Evolutionary conservation across 2,113 vertebrate species (phyloP), one percentile per base, ranked within the genome.

Genomic region (Tyrannus savana): DNA sequence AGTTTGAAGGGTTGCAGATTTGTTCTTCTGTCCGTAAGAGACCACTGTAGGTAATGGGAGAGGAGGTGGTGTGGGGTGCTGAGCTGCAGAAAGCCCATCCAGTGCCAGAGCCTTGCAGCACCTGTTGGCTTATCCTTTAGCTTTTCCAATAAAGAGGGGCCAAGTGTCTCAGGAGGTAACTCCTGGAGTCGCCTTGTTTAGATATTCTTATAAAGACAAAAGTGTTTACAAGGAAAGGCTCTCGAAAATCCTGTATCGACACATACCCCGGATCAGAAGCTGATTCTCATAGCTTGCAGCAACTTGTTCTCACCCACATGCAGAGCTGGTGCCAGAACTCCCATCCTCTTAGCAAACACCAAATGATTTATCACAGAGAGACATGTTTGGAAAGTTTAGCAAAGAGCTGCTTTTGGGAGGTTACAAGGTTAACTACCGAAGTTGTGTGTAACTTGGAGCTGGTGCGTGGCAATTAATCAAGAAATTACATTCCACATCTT

Each of bases 401-500:
- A 98, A 72, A 98, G 98, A 97, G 96, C 94, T 90, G 89, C 98
- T 97, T 98, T 98, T 97, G 97, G 97, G 95, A 98, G 99, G 99
- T 99, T 98, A 98, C 63, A 95, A 98, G 99, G 99, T 99, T 99
- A 99, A 99, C 98, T 99, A 98, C 98, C 98, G 69, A 99, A 99
- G 98, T 98, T 98, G 98, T 98, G 97, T 98, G 97, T 98, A 99
- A 99, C 98, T 99, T 98, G 98, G 98, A 98, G 98, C 97, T 96
- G 98, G 96, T 96, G 97, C 94, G 75, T 82, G 96, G 98, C 98
- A 98, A 99, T 99, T 99, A 99, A 99, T 99, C 98, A 99, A 98
- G 97, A 98, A 96, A 98, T 98, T 96, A 97, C 95, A 75, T 98
- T 98, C 98, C 97, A 91, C 97, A 96, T 98, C 96, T 98, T 88